A percentile compares a stretch with the other conserved stretches of the same genome.
phyloP scores from a whole-genome alignment of 2,888 invertebrate genomes.

The Ophioninae sp. region DNA sequence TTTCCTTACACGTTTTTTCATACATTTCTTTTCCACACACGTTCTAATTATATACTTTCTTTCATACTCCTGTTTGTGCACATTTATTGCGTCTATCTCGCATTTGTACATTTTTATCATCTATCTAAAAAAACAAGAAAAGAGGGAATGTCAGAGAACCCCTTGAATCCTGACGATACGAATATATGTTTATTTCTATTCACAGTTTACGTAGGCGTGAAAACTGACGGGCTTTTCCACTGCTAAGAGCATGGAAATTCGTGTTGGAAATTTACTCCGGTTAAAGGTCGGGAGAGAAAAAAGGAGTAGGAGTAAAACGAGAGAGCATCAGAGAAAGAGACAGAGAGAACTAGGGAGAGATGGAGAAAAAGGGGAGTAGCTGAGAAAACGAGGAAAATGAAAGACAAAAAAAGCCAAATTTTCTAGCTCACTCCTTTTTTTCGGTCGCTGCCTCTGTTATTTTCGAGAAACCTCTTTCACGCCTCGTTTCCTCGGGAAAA shows the following conservation, averaged over 20 bases:
- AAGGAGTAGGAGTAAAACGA: background rate
- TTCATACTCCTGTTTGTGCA: no score
- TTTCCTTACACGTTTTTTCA: no score
- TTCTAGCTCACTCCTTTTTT: slow-evolving; percentile 48
- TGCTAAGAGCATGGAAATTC: slow-evolving; percentile 12
- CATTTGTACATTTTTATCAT: background rate
- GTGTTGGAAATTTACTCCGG: slow-evolving; percentile 27
- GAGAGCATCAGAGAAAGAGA: background rate
- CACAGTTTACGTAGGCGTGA: slow-evolving; percentile 18
- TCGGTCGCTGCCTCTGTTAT: slow-evolving; percentile 21
- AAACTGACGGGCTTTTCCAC: slow-evolving; percentile 1
- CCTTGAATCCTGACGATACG: no score
- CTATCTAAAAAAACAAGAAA: background rate
- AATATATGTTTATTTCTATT: no score
- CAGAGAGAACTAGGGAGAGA: slow-evolving; percentile 1
- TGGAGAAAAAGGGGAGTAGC: background rate
- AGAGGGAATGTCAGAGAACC: slow-evolving; percentile 4
- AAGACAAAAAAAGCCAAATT: slow-evolving; percentile 18
- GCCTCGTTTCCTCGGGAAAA: slow-evolving; percentile 17
- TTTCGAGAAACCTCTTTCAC: slow-evolving; percentile 28
- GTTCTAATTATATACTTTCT: no score
- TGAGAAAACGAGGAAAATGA: slow-evolving; percentile 1
- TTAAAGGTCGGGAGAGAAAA: no score
- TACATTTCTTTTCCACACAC: no score
- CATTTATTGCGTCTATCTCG: background rate